These are phyloP conservation scores for Myathropa florea DNA, from an alignment of 2,888 invertebrate species.

Conservation along the genomic window DNA sequence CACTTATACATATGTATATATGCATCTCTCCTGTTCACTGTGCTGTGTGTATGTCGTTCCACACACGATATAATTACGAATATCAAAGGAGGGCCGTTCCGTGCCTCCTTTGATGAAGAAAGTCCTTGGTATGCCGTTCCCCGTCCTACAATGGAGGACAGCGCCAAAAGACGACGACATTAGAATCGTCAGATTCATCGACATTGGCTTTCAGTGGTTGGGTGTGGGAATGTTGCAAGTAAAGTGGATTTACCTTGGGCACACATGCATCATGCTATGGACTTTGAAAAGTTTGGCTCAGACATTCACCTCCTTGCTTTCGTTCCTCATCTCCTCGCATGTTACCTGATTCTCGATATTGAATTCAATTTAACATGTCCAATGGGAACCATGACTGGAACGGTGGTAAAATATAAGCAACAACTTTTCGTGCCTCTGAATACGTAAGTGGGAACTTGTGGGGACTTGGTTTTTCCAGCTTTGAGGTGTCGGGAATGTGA, in stretches of 20 bases:
- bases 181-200: constrained; percentile 28
- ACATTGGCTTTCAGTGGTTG: background rate
- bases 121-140: background rate
- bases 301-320: background rate
- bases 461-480: background rate
- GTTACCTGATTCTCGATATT: constrained; percentile 22
- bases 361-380: constrained; percentile 40
- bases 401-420: background rate
- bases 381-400: background rate
- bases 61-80: constrained; percentile 41
- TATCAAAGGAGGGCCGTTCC: constrained; percentile 36
- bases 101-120: constrained; percentile 24
- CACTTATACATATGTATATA: constrained; percentile 14
- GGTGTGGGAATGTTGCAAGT: constrained; percentile 4
- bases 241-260: constrained; percentile 42
- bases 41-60: background rate
- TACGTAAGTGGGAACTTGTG: background rate
- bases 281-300: constrained; percentile 23
- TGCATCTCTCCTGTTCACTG: background rate
- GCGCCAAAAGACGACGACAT: constrained; percentile 39
- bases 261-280: constrained; percentile 29
- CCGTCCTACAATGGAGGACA: constrained; percentile 11
- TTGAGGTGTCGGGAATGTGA: background rate
- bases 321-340: background rate
- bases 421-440: constrained; percentile 9